These are phyloP conservation scores for Hirundo rustica DNA, from an alignment of 2,797 vertebrate species.

Conservation along the genomic window DNA sequence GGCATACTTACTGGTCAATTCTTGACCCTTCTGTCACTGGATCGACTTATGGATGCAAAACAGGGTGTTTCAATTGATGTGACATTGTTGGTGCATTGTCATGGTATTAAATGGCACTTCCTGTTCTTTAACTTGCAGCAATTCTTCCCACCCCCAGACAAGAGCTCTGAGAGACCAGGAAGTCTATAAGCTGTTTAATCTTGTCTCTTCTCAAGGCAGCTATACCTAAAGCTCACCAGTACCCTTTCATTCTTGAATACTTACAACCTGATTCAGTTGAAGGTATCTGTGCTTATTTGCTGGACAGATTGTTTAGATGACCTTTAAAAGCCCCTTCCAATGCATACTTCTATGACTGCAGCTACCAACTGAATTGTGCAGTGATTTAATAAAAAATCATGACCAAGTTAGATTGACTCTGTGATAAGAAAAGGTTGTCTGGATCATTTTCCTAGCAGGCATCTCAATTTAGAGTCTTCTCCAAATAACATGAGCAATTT, in stretches of 20 bases:
- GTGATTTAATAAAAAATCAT: background rate
- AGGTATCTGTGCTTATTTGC: background rate
- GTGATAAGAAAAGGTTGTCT: background rate
- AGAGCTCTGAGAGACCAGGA: background rate
- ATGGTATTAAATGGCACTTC: background rate
- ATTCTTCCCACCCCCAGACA: too few species aligned
- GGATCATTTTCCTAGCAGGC: background rate
- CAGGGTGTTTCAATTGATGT: fast-evolving
- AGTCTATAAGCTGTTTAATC: background rate
- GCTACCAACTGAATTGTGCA: background rate
- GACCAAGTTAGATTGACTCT: background rate
- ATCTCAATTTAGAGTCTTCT: background rate
- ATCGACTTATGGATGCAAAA: background rate
- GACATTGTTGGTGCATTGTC: too few species aligned
- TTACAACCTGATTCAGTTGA: background rate
- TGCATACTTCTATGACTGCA: background rate
- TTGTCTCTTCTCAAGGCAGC: background rate
- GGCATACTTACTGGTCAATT: background rate
- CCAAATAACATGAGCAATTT: background rate
- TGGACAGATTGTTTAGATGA: background rate
- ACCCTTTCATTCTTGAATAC: background rate
- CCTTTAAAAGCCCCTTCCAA: background rate
- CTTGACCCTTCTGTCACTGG: background rate
- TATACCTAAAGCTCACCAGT: background rate
- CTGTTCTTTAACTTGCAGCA: background rate